Evolutionary conservation across 1,140 invertebrate species (phyloP).

Genomic region (Babylonia areolata): DNA sequence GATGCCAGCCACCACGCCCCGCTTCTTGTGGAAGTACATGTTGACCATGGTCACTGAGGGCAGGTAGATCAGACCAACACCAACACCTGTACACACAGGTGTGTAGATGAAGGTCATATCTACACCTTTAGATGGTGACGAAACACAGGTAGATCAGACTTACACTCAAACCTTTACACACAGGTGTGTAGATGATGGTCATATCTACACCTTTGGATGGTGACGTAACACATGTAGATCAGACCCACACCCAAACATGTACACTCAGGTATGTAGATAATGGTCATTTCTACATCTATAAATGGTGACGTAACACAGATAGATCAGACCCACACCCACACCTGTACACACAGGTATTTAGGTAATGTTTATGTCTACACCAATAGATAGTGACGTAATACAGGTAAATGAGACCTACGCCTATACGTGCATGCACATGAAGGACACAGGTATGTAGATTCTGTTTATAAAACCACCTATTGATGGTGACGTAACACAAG

Average conservation of each 20-base stretch:
- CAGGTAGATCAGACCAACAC: slow-evolving; percentile 97
- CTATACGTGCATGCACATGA: slow-evolving; percentile 13
- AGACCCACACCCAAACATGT: neutral
- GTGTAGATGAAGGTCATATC: too few relatives aligned
- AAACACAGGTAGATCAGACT: neutral
- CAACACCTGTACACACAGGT: slow-evolving; percentile 69
- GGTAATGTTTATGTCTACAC: too few relatives aligned
- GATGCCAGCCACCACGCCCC: slow-evolving; percentile 96
- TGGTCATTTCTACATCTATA: too few relatives aligned
- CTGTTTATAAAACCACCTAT: too few relatives aligned
- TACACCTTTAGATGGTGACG: too few relatives aligned
- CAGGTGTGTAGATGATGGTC: too few relatives aligned
- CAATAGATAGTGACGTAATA: too few relatives aligned
- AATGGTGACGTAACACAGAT: slow-evolving; percentile 97
- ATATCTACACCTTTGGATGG: too few relatives aligned
- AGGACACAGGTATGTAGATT: too few relatives aligned
- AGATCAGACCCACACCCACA: slow-evolving; percentile 93
- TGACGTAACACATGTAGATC: too few relatives aligned
- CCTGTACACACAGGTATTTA: slow-evolving; percentile 34
- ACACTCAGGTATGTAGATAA: neutral
- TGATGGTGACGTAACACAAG: slow-evolving; percentile 96
- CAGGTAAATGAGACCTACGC: neutral
- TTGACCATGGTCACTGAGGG: slow-evolving; percentile 97
- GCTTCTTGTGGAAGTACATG: slow-evolving; percentile 97
- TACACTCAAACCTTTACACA: slow-evolving; percentile 15